phyloP scores from a whole-genome alignment of 2,888 invertebrate species.

The Agrochola circellaris region DNA sequence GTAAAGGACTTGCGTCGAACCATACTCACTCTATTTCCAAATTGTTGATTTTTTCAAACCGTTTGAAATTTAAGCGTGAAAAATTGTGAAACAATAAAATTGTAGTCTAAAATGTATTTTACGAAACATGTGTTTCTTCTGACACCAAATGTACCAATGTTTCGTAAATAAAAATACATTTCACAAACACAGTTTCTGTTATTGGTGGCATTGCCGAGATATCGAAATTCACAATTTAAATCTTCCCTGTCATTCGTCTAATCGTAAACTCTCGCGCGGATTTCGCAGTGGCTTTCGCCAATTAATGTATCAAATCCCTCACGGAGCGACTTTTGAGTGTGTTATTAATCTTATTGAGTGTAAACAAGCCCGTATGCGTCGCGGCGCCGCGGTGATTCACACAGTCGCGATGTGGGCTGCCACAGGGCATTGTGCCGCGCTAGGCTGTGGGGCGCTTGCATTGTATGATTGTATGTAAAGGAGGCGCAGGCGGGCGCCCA shows the following conservation, averaged over 20 bases:
- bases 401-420: conserved; percentile 87
- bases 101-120: conserved; percentile 14
- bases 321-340: conserved; percentile 74
- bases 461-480: conserved; percentile 89
- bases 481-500: conserved; percentile 86
- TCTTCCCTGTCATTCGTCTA: conserved; percentile 48
- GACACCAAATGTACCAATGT: neutral
- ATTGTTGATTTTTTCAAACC: neutral
- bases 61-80: conserved; percentile 23
- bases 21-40: conserved; percentile 4
- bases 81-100: conserved; percentile 16
- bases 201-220: conserved; percentile 29
- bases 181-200: conserved; percentile 28
- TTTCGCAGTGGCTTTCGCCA: conserved; percentile 63
- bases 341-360: conserved; percentile 86
- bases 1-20: conserved; percentile 11
- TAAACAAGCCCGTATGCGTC: conserved; percentile 85
- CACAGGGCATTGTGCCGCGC: conserved; percentile 75
- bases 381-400: conserved; percentile 83
- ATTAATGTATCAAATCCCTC: conserved; percentile 68
- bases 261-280: conserved; percentile 50
- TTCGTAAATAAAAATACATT: conserved; percentile 38
- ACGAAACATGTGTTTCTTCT: conserved; percentile 20
- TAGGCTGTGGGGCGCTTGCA: conserved; percentile 76
- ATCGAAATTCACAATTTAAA: conserved; percentile 44